Conservation (phyloP, 2,113 vertebrate genomes). For the Crotalus viridis region DNA sequence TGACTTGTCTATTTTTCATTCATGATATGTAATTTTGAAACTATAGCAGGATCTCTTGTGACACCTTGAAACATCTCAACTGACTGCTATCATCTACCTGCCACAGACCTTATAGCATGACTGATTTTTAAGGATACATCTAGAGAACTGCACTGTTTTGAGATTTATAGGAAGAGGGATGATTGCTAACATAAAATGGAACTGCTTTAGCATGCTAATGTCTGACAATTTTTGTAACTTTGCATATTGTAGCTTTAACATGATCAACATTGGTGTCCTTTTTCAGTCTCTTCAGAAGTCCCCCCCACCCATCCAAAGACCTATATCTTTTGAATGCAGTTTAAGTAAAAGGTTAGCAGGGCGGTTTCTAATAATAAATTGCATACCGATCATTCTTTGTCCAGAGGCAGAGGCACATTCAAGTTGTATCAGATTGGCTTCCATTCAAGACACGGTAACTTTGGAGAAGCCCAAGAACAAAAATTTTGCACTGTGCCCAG, state of each 20-base stretch:
- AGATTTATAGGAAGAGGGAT: neutral
- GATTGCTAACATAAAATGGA: neutral
- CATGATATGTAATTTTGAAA: neutral
- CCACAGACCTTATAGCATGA: neutral
- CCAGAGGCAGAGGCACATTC: conserved; percentile 43
- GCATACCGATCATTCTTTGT: conserved; percentile 43
- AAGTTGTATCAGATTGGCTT: conserved; percentile 62
- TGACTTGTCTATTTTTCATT: neutral
- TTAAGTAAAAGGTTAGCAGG: conserved; percentile 38
- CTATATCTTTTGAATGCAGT: conserved; percentile 32
- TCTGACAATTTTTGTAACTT: conserved; percentile 4
- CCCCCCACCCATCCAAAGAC: conserved; percentile 20
- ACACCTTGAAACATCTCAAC: neutral
- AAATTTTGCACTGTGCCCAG: conserved; percentile 34
- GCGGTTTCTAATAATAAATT: conserved; percentile 58
- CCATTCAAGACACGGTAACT: conserved; percentile 50
- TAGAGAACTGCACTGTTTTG: neutral
- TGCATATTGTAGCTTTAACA: conserved; percentile 10
- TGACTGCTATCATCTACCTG: neutral
- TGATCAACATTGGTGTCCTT: neutral
- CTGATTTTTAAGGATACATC: neutral
- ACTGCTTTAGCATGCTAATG: neutral
- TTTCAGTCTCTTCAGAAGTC: conserved; percentile 31
- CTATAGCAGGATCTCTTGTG: neutral
- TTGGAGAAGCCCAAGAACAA: conserved; percentile 41